Base-by-base conservation (phyloP, 2,888 invertebrate species). In the Aspidiotus destructor region DNA sequence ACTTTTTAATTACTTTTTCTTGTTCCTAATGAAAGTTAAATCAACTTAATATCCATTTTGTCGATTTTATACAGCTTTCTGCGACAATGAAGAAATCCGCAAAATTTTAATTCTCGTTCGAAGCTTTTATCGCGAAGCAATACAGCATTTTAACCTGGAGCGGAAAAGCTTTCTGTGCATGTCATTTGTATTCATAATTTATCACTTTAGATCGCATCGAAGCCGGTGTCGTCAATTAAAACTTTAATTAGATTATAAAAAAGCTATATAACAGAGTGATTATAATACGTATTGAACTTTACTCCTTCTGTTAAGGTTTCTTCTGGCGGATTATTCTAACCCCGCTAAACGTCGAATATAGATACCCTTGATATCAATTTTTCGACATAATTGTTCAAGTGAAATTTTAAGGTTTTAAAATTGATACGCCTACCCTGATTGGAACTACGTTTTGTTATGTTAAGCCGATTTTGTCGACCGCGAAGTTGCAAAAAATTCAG, bases 1-100 rank as follows among this genome's bases (percentile, higher is more conserved):
- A 65, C 48, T 60, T 65, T 65, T 65, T 65, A 65, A 65, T 65
- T 65, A 65, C 58, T 65, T 65, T 65, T 58, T 16, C 65, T 48
- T 44, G 48, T 58, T 63, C 55, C 48, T 40, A 41, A 41, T 28
- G 44, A 48, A 65, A 65, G 42, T 57, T 65, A 58, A 57, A 58
- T 65, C 65, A 57, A 65, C 44, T 65, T 65, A 65, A 65, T 65
- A 65, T 65, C 58, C 65, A 28, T 65, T 65, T 65, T 65, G 65
- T 55, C 58, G 57, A 58, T 65, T 65, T 65, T 65, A 65, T 65
- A 63, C 40, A 41, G 65, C 57, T 65, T 65, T 63, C 52, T 41
- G 57, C 54, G 44, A 58, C 44, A 58, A 65, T 57, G 48, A 65
- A 65, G 44, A 57, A 57, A 42, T 48, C 41, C 65, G 28, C 13